Base-by-base conservation (phyloP, 2,113 vertebrate genomes). In the Channa argus region DNA sequence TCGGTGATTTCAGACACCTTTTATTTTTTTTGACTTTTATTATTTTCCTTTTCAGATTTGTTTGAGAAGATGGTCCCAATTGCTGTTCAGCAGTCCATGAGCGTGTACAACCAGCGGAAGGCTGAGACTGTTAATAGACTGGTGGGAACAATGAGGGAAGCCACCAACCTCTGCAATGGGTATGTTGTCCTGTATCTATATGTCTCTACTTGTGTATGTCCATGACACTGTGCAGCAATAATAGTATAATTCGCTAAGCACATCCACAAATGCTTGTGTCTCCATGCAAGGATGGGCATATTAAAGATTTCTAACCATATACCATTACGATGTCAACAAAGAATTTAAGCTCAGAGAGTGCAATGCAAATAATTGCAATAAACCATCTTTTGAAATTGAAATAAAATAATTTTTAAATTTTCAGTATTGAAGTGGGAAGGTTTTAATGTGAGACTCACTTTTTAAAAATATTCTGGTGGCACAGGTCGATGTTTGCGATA, bases 11-110 rank as follows among this genome's bases (percentile, higher is more conserved):
- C 39, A 58, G 10, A 44, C 41, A 50, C 24, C 49, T n/a, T 58
- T 9, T 15, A 9, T 41, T 51, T 39, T 3, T 24, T 24, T 1
- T 24, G 24, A 24, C 1, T 24, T 24, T 13, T 51, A 38, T 41
- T 41, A n/a, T 11, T 33, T 43, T 37, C 58, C 15, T 71, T 41
- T 37, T 9, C 69, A 97, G 98, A 99, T 84, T 81, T 99, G 65
- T 99, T 99, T 95, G 98, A 98, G 93, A 99, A 98, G 93, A 98
- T 99, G 98, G 97, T 99, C 52, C 98, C 98, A 10, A 91, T 99
- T 93, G 95, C 95, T 6, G 96, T 99, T 60, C 97, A 99, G 87
- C 96, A 98, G 44, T 95, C 97, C 63, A 89, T 99, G 94, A 95
- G 94, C 52, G 73, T 93, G 46, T 97, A 96, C 87, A 95, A 87